Evolutionary conservation across 1,140 invertebrate genomes (phyloP).

Genomic region (Zaprionus nigranus): DNA sequence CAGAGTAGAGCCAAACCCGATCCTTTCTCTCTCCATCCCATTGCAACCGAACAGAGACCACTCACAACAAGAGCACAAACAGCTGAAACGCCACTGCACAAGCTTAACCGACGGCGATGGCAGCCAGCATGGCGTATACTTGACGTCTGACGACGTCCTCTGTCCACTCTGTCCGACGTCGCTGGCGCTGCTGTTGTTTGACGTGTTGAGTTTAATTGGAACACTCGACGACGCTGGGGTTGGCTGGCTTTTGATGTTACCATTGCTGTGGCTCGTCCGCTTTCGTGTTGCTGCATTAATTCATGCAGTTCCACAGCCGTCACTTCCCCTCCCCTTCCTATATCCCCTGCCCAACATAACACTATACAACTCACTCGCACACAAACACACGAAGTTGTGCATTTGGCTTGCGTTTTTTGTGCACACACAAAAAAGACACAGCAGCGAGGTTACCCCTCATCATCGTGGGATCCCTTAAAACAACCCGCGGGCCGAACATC

Average conservation of each 20-base stretch:
- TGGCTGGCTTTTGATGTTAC: conserved; percentile 65
- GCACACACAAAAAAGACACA: conserved; percentile 50
- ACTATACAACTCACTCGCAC: background rate
- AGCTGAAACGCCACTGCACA: conserved; percentile 43
- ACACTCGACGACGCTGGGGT: conserved; percentile 61
- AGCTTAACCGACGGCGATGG: conserved; percentile 42
- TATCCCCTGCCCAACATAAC: background rate
- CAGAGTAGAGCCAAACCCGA: conserved; percentile 7
- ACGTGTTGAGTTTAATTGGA: conserved; percentile 81
- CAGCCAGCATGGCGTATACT: conserved; percentile 68
- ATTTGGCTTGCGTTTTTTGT: conserved; percentile 47
- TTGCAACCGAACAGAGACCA: background rate
- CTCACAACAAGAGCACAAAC: conserved; percentile 28
- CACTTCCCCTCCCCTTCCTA: background rate
- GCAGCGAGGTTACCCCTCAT: background rate
- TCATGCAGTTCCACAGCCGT: conserved; percentile 68
- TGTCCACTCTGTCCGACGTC: conserved; percentile 29
- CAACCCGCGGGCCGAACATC: conserved; percentile 36
- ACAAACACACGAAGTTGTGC: conserved; percentile 50
- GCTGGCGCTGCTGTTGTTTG: conserved; percentile 64
- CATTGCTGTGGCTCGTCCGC: conserved; percentile 40
- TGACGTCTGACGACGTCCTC: conserved; percentile 46
- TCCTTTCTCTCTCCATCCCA: background rate
- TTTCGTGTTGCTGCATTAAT: conserved; percentile 65
- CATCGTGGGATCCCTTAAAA: conserved; percentile 8